Conservation (phyloP, 2,113 vertebrate species). For the Hypomesus transpacificus region DNA sequence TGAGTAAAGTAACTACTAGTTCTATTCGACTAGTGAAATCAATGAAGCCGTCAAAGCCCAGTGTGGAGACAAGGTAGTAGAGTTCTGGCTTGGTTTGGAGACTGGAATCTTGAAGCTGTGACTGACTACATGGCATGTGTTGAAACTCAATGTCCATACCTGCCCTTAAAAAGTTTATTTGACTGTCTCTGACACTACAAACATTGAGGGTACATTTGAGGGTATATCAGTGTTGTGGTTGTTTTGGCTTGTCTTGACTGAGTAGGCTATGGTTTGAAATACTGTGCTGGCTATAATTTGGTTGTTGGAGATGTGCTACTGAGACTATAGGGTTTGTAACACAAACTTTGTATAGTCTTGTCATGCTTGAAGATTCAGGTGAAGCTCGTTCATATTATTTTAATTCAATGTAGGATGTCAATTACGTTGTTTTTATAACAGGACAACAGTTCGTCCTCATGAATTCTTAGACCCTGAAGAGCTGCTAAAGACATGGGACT, state of each 20-base stretch:
- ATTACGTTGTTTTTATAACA: constrained; percentile 28
- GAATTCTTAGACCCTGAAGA: constrained; percentile 73
- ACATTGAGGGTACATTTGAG: too few relatives aligned
- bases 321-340: not conserved
- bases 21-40: constrained; percentile 1
- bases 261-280: too few relatives aligned
- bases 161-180: too few relatives aligned
- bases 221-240: too few relatives aligned
- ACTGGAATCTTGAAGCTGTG: not conserved
- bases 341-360: not conserved
- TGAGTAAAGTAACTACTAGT: too few relatives aligned
- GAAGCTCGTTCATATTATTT: not conserved
- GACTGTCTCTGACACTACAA: too few relatives aligned
- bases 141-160: too few relatives aligned
- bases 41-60: constrained; percentile 9
- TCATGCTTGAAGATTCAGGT: not conserved
- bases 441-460: constrained; percentile 75
- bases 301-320: too few relatives aligned
- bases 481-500: constrained; percentile 87
- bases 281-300: too few relatives aligned
- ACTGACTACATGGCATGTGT: too few relatives aligned
- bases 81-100: not conserved
- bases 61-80: constrained; percentile 17
- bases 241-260: too few relatives aligned
- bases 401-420: not conserved